Evolutionary conservation across 2,113 vertebrate species (phyloP).

Genomic region (Hippocampus abdominalis): DNA sequence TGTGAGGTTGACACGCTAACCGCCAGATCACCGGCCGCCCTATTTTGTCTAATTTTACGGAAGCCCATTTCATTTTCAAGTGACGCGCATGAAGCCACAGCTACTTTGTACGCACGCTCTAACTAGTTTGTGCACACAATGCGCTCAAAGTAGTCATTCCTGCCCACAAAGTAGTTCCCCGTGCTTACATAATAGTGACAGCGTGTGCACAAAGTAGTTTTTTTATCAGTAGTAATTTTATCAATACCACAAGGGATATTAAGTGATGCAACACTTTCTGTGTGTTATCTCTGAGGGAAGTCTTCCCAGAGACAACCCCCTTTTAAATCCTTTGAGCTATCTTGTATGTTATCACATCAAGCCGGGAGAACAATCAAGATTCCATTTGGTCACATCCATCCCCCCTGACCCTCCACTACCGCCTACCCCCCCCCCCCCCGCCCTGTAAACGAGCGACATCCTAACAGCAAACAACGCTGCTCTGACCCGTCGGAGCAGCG

Average conservation of each 20-base stretch:
- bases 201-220: too few species aligned
- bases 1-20: too few species aligned
- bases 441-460: constrained; percentile 65
- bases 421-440: constrained; percentile 42
- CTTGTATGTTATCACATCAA: constrained; percentile 35
- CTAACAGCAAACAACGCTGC: constrained; percentile 60
- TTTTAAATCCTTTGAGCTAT: constrained; percentile 36
- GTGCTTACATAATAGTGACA: too few species aligned
- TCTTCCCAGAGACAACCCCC: not conserved
- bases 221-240: not conserved
- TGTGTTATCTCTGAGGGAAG: not conserved
- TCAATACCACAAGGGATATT: not conserved
- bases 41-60: too few species aligned
- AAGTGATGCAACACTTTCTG: not conserved
- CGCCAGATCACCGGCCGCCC: too few species aligned
- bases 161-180: too few species aligned
- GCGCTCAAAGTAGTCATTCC: too few species aligned
- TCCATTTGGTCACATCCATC: constrained; percentile 52
- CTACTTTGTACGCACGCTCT: too few species aligned
- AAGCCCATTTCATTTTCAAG: too few species aligned
- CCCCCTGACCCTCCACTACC: not conserved
- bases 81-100: too few species aligned
- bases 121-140: too few species aligned
- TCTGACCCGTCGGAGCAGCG: constrained; percentile 59
- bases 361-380: constrained; percentile 39